phyloP scores from a whole-genome alignment of 2,888 invertebrate genomes.

The Hydraecia micacea region DNA sequence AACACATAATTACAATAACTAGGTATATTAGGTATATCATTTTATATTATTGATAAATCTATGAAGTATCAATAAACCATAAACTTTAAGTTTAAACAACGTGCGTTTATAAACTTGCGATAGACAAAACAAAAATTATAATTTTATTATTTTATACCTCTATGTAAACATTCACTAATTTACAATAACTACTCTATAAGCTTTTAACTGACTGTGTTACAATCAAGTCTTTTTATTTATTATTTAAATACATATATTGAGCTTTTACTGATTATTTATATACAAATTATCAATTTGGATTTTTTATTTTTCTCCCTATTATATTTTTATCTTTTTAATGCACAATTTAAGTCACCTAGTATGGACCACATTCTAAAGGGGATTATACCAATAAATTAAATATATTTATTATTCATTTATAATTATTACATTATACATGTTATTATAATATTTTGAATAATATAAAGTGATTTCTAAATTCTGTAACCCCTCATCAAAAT shows the following conservation, averaged over 20 bases:
- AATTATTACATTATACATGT: conserved; percentile 50
- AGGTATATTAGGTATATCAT: conserved; percentile 64
- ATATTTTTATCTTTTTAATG: conserved; percentile 83
- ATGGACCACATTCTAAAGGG: conserved; percentile 89
- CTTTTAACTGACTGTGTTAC: conserved; percentile 82
- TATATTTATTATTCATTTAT: conserved; percentile 57
- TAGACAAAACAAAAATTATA: conserved; percentile 67
- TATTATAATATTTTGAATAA: conserved; percentile 51
- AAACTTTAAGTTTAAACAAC: conserved; percentile 72
- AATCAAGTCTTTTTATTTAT: conserved; percentile 87
- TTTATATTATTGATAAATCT: conserved; percentile 77
- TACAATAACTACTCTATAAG: conserved; percentile 85
- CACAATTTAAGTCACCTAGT: conserved; percentile 90
- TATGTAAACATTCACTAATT: conserved; percentile 81
- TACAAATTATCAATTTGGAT: conserved; percentile 79
- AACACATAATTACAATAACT: conserved; percentile 85
- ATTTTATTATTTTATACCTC: conserved; percentile 69
- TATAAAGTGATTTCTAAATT: conserved; percentile 63
- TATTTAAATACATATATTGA: conserved; percentile 86
- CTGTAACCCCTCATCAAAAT: conserved; percentile 69
- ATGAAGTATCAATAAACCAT: conserved; percentile 75
- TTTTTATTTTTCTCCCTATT: conserved; percentile 79
- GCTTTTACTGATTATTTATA: conserved; percentile 86
- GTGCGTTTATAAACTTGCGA: conserved; percentile 79
- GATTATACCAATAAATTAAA: conserved; percentile 67